Evolutionary conservation across 2,797 vertebrate genomes (phyloP).

Genomic region (Acrossocheilus fasciatus): DNA sequence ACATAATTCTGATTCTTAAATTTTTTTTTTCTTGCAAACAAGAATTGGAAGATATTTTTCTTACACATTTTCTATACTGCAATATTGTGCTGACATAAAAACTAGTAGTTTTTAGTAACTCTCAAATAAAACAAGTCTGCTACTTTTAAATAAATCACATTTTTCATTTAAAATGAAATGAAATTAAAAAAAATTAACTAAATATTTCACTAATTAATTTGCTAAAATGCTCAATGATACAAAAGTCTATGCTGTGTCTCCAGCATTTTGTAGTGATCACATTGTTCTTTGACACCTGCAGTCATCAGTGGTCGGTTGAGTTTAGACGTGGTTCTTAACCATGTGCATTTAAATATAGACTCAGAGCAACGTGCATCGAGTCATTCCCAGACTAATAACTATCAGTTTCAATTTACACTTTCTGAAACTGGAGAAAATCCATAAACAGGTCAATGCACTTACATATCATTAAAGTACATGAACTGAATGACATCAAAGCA

Average conservation of each 20-base stretch:
- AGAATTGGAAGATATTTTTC: background rate
- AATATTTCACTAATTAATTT: background rate
- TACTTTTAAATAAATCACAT: background rate
- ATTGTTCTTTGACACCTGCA: background rate
- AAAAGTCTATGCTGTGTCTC: background rate
- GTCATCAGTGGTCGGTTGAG: conserved; percentile 15
- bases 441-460: conserved; percentile 52
- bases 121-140: background rate
- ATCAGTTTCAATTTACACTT: conserved; percentile 74
- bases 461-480: background rate
- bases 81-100: background rate
- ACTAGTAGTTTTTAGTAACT: background rate
- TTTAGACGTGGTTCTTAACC: conserved; percentile 3
- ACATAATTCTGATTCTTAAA: background rate
- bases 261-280: background rate
- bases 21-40: background rate
- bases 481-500: conserved; percentile 13
- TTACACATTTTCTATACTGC: background rate
- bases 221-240: background rate
- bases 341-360: conserved; percentile 20
- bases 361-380: background rate
- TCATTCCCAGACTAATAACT: conserved; percentile 41
- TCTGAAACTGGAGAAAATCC: conserved; percentile 69
- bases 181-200: background rate
- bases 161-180: background rate